A percentile compares a stretch with the other conserved stretches of the same genome.
phyloP scores from a whole-genome alignment of 2,113 vertebrate species.

The Thunnus thynnus region DNA sequence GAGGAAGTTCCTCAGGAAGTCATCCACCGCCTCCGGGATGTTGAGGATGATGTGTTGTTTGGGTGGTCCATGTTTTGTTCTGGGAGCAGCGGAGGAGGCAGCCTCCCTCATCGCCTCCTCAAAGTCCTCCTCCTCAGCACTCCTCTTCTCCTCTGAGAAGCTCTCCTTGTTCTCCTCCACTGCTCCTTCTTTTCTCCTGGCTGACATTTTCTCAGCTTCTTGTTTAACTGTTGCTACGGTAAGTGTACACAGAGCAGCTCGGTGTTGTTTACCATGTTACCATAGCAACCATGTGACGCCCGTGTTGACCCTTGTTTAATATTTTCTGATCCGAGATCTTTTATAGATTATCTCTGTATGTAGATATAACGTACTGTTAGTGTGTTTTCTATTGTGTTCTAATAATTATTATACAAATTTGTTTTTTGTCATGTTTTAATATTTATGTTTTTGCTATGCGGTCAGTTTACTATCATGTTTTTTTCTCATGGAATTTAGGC shows the following conservation, averaged over 20 bases:
- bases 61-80: constrained; percentile 48
- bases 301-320: not conserved
- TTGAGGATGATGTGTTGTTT: constrained; percentile 13
- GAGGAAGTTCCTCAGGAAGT: constrained; percentile 93
- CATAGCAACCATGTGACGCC: not conserved
- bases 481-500: too few species aligned
- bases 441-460: too few species aligned
- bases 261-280: not conserved
- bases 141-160: not conserved
- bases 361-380: too few species aligned
- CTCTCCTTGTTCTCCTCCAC: not conserved
- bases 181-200: not conserved
- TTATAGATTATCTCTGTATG: too few species aligned
- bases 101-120: constrained; percentile 54
- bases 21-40: constrained; percentile 88
- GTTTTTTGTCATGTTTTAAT: too few species aligned
- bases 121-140: constrained; percentile 2
- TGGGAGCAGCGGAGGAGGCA: constrained; percentile 24
- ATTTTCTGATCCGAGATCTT: not conserved
- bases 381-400: too few species aligned
- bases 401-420: too few species aligned
- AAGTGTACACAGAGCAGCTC: not conserved
- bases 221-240: constrained; percentile 51
- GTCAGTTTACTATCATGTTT: too few species aligned
- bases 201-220: constrained; percentile 32